Base-by-base conservation (phyloP, 1,140 invertebrate genomes). In the Meteorus sp. region DNA sequence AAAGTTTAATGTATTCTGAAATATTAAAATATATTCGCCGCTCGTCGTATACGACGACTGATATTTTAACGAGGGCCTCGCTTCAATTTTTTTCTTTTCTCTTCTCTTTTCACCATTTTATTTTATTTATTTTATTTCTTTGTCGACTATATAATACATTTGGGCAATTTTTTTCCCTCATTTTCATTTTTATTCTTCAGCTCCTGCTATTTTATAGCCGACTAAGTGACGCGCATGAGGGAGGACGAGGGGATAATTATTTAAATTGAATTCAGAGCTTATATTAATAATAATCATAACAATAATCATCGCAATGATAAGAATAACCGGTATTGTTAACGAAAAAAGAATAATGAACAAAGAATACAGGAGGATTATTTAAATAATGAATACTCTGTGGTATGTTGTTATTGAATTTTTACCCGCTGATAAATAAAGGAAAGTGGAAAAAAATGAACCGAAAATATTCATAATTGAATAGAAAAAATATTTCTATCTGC, bases 1-100 rank as follows among this genome's bases (percentile, higher is more conserved):
- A 78, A 76, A 77, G 72, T 77, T 77, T 78, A 77, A 78, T 77
- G 75, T 78, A 78, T 78, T 76, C 74, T 73, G 69, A 78, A 78
- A 77, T 78, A 78, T 78, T 78, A 77, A 78, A 78, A 78, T 78
- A 78, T 77, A 78, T 77, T 78, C 76, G 64, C 63, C 71, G 67
- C n/a, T n/a, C n/a, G 68, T 71, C 65, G 66, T 65, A 72, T 69
- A 62, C 35, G 35, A 52, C 66, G 68, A 72, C 63, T 71, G 71
- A 77, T 77, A 73, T 74, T 72, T 76, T 76, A 76, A 72, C 75
- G 73, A 76, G 72, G 65, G 50, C 50, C 27, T 52, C 73, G 66
- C 64, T 72, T n/a, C n/a, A n/a, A 65, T 62, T 56, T 45, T 29
- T 31, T 44, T 31, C 53, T 29, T 52, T 31, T 29, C 13, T n/a